Evolutionary conservation across 92 coral and sea anemone genomes (phyloP).

Genomic region (Phenganax marumi): DNA sequence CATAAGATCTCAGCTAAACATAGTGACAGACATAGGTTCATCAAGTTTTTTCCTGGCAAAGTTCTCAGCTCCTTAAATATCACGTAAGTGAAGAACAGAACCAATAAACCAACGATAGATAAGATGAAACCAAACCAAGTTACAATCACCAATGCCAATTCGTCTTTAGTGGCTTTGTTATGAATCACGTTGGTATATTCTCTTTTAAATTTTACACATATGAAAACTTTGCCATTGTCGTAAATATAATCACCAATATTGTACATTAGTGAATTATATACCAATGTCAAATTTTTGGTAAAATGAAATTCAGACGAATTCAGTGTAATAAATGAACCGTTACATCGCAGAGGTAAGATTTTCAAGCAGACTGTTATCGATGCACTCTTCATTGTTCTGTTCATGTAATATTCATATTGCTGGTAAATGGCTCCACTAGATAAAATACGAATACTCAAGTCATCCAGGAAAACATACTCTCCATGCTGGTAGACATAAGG

Average conservation of each 20-base stretch:
- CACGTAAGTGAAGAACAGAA: slow-evolving; percentile 66
- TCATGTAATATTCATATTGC: slow-evolving; percentile 26
- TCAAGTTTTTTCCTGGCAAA: slow-evolving; percentile 90
- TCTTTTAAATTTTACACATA: slow-evolving; percentile 26
- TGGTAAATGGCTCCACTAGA: slow-evolving; percentile 29
- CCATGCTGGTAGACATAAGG: slow-evolving; percentile 26
- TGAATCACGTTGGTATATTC: neutral
- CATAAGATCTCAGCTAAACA: slow-evolving; percentile 76
- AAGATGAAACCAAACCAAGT: slow-evolving; percentile 68
- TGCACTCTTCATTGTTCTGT: neutral
- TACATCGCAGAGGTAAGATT: neutral
- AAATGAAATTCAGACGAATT: slow-evolving; percentile 23
- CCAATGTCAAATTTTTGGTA: slow-evolving; percentile 10
- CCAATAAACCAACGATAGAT: slow-evolving; percentile 60
- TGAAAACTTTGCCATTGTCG: slow-evolving; percentile 16
- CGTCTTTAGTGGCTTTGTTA: neutral
- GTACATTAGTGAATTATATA: slow-evolving; percentile 26
- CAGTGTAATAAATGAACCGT: slow-evolving; percentile 21
- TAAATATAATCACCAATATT: slow-evolving; percentile 34
- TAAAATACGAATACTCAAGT: slow-evolving; percentile 20
- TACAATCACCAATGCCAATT: slow-evolving; percentile 35
- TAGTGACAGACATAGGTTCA: slow-evolving; percentile 78
- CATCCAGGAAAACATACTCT: slow-evolving; percentile 22
- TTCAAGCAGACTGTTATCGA: slow-evolving; percentile 27
- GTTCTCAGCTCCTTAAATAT: slow-evolving; percentile 68